Percentiles rank a stretch among this genome's conserved stretches.
These are phyloP conservation scores for Dunckerocampus dactyliophorus DNA, from an alignment of 2,113 vertebrate genomes.

Conservation along the genomic window DNA sequence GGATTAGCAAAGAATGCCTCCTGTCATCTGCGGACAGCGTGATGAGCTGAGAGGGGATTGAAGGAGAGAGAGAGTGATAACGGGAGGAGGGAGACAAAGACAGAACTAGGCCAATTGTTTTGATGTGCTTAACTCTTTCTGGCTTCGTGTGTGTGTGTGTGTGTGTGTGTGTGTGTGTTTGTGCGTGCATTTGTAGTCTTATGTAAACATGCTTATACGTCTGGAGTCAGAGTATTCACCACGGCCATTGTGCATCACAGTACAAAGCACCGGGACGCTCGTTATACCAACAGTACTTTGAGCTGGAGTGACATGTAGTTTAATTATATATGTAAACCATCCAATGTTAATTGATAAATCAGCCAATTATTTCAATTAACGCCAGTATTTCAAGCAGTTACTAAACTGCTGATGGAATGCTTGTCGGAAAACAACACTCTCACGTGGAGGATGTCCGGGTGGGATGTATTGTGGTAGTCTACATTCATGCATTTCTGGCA, in stretches of 20 bases:
- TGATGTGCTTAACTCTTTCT: constrained; percentile 51
- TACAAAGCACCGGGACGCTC: constrained; percentile 6
- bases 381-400: too few relatives aligned
- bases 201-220: constrained; percentile 26
- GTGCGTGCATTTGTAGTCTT: constrained; percentile 20
- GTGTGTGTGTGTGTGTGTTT: constrained; percentile 13
- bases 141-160: constrained; percentile 24
- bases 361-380: constrained; percentile 1
- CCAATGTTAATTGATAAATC: not conserved
- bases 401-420: not conserved
- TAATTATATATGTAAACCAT: not conserved
- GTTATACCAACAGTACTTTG: not conserved
- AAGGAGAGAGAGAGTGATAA: constrained; percentile 50
- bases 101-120: constrained; percentile 70
- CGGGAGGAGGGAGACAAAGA: constrained; percentile 47
- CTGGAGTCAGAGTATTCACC: constrained; percentile 1
- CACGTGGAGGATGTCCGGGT: not conserved
- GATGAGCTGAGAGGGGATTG: constrained; percentile 60
- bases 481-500: too few relatives aligned
- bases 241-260: not conserved
- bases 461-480: too few relatives aligned
- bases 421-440: constrained; percentile 11
- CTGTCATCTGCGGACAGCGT: constrained; percentile 60
- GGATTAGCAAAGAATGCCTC: constrained; percentile 67
- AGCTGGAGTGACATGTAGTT: not conserved